These are phyloP conservation scores for Rhinopomastus cyanomelas DNA, from an alignment of 2,113 vertebrate species.

Conservation along the genomic window DNA sequence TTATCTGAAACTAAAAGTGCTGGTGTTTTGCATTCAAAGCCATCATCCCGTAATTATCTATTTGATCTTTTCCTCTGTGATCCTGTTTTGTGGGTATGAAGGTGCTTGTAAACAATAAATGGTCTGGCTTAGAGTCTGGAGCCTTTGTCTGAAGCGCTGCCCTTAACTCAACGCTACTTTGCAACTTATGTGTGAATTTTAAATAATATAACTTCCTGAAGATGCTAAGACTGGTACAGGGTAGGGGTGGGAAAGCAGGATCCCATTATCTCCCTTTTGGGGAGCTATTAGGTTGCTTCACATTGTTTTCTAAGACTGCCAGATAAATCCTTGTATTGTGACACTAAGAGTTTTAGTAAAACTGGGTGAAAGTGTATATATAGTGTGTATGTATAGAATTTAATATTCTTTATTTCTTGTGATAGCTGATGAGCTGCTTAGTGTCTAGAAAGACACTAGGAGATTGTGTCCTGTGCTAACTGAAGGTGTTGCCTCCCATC, in stretches of 20 bases:
- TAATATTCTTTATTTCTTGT: background rate
- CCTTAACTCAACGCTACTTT: background rate
- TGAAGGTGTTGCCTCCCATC: background rate
- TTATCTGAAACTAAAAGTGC: background rate
- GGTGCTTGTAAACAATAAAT: background rate
- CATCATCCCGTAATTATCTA: background rate
- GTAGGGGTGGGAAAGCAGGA: background rate
- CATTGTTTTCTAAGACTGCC: background rate
- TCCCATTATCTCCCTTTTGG: background rate
- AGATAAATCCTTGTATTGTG: background rate
- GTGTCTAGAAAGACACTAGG: background rate
- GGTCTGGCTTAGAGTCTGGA: background rate
- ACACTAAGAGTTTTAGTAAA: background rate
- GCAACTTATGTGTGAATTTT: background rate
- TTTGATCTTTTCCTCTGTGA: constrained; percentile 22
- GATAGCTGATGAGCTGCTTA: background rate
- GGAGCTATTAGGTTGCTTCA: background rate
- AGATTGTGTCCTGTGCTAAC: background rate
- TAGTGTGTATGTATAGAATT: too few species aligned
- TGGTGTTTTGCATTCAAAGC: background rate
- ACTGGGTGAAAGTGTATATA: too few species aligned
- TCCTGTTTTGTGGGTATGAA: background rate
- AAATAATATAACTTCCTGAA: background rate
- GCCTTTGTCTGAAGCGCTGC: background rate
- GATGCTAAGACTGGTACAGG: background rate